Percentiles rank a stretch among this genome's conserved stretches.
phyloP scores from a whole-genome alignment of 2,888 invertebrate genomes.

The Myopa testacea region DNA sequence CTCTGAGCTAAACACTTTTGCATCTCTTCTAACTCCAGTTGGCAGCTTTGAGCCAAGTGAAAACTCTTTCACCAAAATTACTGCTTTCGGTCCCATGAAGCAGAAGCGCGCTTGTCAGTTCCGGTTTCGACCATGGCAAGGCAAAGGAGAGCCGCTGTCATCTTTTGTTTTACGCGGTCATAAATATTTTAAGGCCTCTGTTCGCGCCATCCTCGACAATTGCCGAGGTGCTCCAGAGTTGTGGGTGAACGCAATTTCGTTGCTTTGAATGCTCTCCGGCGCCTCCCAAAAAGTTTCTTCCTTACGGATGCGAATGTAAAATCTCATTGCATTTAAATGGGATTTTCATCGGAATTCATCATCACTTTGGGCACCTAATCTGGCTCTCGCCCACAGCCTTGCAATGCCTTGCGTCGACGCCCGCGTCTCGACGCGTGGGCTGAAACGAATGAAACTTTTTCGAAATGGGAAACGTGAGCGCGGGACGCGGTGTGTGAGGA shows the following conservation, averaged over 20 bases:
- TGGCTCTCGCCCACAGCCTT: slow-evolving; percentile 11
- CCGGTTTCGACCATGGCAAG: slow-evolving; percentile 42
- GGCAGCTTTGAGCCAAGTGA: too few species aligned
- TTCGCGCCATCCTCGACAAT: not conserved
- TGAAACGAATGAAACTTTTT: slow-evolving; percentile 33
- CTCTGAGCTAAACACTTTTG: too few species aligned
- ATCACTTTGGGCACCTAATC: slow-evolving; percentile 34
- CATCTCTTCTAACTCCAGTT: too few species aligned
- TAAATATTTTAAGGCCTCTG: slow-evolving; percentile 62
- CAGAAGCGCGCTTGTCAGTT: slow-evolving; percentile 30
- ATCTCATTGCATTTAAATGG: slow-evolving; percentile 59
- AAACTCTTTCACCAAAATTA: too few species aligned
- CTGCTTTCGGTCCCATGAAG: not conserved
- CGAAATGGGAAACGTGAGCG: not conserved
- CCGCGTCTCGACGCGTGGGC: slow-evolving; percentile 31
- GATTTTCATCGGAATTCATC: slow-evolving; percentile 45
- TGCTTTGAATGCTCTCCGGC: not conserved
- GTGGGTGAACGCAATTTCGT: slow-evolving; percentile 9
- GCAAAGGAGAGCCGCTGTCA: slow-evolving; percentile 44
- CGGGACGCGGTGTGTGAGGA: not conserved
- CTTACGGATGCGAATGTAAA: slow-evolving; percentile 52
- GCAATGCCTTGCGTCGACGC: not conserved
- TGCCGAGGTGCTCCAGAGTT: too few species aligned
- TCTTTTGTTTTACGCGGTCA: slow-evolving; percentile 49
- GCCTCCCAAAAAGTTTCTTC: not conserved